Base-by-base conservation (phyloP, 35 echinoderm and acorn worm species). In the Nesometra sesokonis region DNA sequence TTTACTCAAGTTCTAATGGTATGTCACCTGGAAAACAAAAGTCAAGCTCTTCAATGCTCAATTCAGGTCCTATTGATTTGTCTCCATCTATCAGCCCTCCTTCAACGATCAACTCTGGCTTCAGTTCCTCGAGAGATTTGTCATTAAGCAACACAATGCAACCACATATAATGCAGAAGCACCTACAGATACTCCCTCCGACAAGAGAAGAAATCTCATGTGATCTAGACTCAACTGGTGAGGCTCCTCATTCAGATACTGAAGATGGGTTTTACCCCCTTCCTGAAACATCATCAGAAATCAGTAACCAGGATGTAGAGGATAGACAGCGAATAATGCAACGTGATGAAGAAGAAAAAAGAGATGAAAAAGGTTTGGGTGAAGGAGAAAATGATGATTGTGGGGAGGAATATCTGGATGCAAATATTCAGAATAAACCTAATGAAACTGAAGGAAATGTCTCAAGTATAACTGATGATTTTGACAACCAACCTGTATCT, bases 211-310 rank as follows among this genome's bases (percentile, higher is more conserved):
- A 30, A n/a, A 13, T 2, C 11, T 19, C 1, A 9, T 13, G 31
- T 33, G 94, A 90, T 38, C 30, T 88, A 0, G 91, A 93, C 77
- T 93, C 89, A 35, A 84, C 78, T 29, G 86, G 89, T 30, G 94
- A 97, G 34, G 77, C 82, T 27, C 36, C 82, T 15, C 80, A 87
- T 46, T 93, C 86, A 33, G 78, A 93, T 5, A 32, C 31, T 29
- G 86, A 93, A 35, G 94, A 97, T 33, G 94, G 94, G 27, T 86
- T 91, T 21, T 97, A 91, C 80, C 94, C 94, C 39, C 89, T 97
- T 11, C 94, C 94, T 23, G 91, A 97, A 32, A 93, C 94, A n/a
- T 86, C 89, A 9, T 97, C 91, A 1, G 94, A 97, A 39, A 40
- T 88, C 17, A 93, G 94, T 78, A 82, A 93, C 32, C 78, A 29